phyloP scores from a whole-genome alignment of 2,113 vertebrate genomes.

The Megaceryle maxima region DNA sequence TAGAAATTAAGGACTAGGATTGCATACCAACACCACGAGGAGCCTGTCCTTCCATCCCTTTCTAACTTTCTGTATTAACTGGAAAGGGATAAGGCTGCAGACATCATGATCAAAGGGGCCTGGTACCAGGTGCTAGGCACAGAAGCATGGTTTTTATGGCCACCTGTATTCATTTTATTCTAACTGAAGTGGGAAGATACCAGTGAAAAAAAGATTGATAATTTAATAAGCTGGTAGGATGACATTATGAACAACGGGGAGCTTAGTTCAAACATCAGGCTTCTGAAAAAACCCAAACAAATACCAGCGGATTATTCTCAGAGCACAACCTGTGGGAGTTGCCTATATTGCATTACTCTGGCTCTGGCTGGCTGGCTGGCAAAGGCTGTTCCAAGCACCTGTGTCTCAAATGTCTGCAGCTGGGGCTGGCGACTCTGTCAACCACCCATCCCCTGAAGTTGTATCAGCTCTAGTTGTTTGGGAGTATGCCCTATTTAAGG shows the following conservation, averaged over 20 bases:
- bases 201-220: neutral
- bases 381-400: neutral
- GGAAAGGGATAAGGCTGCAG: neutral
- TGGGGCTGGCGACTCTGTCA: neutral
- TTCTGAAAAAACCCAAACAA: neutral
- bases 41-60: neutral
- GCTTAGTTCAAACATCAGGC: neutral
- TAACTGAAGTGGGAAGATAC: neutral
- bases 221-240: neutral
- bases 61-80: neutral
- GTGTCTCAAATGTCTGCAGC: conserved; percentile 23
- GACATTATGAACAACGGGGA: neutral
- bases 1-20: neutral
- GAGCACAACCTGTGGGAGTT: neutral
- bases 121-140: neutral
- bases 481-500: neutral
- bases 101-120: neutral
- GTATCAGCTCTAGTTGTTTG: neutral
- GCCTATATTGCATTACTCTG: neutral
- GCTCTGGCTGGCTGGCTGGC: neutral
- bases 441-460: neutral
- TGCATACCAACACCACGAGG: neutral
- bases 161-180: neutral
- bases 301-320: neutral
- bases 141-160: neutral